Evolutionary conservation across 2,797 vertebrate genomes (phyloP).

Genomic region (Muraenolepis orangiensis): DNA sequence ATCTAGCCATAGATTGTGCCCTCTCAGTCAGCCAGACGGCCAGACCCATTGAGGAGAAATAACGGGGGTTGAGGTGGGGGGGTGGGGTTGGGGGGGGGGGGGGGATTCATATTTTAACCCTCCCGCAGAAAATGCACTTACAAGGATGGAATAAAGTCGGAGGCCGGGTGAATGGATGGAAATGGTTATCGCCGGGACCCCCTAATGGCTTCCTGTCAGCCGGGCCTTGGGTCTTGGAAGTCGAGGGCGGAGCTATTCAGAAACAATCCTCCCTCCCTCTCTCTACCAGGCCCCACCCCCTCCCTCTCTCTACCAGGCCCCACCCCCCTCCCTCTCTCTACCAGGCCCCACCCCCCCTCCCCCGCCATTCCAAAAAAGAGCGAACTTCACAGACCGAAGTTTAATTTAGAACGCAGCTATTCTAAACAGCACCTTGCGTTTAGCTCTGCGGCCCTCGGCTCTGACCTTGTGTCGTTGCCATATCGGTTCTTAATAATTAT

Average conservation of each 20-base stretch:
- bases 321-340: background rate
- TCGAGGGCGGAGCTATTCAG: slow-evolving; percentile 80
- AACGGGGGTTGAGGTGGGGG: slow-evolving; percentile 42
- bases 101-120: slow-evolving; percentile 90
- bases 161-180: slow-evolving; percentile 87
- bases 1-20: slow-evolving; percentile 98
- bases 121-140: slow-evolving; percentile 95
- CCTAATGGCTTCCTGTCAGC: slow-evolving; percentile 95
- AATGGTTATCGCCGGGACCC: slow-evolving; percentile 86
- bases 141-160: slow-evolving; percentile 92
- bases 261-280: slow-evolving; percentile 60
- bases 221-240: slow-evolving; percentile 71
- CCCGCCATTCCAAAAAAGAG: background rate
- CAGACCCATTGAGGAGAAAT: slow-evolving; percentile 92
- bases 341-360: background rate
- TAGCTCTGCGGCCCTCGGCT: no score
- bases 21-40: slow-evolving; percentile 95
- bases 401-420: background rate
- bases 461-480: no score
- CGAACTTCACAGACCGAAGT: background rate
- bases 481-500: no score
- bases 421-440: background rate
- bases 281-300: background rate
- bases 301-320: background rate
- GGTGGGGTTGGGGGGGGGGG: no score